A percentile compares a stretch with the other conserved stretches of the same genome.
phyloP scores from a whole-genome alignment of 2,113 vertebrate genomes.

The Eubucco bourcierii region DNA sequence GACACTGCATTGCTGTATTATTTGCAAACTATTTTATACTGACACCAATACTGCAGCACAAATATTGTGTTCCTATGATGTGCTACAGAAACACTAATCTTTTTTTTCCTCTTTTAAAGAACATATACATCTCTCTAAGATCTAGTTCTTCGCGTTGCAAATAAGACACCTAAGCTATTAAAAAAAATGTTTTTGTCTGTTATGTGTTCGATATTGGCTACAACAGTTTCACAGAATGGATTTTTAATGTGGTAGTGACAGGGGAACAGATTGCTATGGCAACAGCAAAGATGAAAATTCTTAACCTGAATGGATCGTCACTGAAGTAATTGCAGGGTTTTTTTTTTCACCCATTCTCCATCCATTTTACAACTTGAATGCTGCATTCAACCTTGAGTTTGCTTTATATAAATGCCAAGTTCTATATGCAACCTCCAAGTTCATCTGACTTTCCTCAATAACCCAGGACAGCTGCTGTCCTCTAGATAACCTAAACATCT shows the following conservation, averaged over 20 bases:
- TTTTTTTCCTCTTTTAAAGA: neutral
- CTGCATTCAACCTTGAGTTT: conserved; percentile 72
- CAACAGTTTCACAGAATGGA: conserved; percentile 71
- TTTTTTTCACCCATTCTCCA: conserved; percentile 77
- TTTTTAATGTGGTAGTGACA: conserved; percentile 78
- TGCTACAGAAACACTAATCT: neutral
- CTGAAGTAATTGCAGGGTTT: conserved; percentile 83
- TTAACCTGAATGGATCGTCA: conserved; percentile 84
- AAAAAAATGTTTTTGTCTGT: conserved; percentile 60
- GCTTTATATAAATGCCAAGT: conserved; percentile 58
- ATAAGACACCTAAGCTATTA: conserved; percentile 51
- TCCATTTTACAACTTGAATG: conserved; percentile 75
- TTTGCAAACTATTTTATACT: conserved; percentile 35
- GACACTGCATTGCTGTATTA: conserved; percentile 1
- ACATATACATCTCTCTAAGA: conserved; percentile 14
- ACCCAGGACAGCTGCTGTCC: neutral
- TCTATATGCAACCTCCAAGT: conserved; percentile 26
- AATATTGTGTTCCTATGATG: neutral
- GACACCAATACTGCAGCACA: neutral
- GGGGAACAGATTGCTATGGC: conserved; percentile 81
- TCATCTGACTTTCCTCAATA: neutral
- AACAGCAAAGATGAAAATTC: conserved; percentile 86
- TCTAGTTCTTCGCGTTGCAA: conserved; percentile 14
- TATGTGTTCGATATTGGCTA: conserved; percentile 67
- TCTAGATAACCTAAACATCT: neutral